Evolutionary conservation across 1,140 invertebrate species (phyloP), one percentile per base, ranked within the genome.

Genomic region (Pseudomyrmex cubaensis): DNA sequence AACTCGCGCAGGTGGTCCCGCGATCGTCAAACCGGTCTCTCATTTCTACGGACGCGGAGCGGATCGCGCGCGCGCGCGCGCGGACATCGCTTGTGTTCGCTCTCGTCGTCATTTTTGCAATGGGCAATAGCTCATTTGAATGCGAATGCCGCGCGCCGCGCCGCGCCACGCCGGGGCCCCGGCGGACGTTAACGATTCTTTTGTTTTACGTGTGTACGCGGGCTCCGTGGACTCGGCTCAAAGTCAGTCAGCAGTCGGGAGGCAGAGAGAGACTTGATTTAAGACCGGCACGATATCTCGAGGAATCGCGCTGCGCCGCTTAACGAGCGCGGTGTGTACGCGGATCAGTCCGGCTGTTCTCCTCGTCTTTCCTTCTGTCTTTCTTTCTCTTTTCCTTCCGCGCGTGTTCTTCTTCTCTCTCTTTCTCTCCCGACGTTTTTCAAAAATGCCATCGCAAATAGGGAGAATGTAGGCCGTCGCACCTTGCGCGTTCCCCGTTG

Each of bases 141-240:
- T 93, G 92, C 91, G 76, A 78, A 78, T 78, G 82, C 88, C 88
- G 91, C 69, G 78, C 89, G 90, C 61, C 80, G 89, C 91, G 85
- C 66, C 78, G 75, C 52, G 20, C 17, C 67, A 46, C 48, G 73
- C 87, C 83, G 57, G 54, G 13, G 15, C 5, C 20, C 52, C 82
- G 85, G 87, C 73, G 88, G 91, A 92, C 90, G 92, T 93, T 93
- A 93, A 93, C 92, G 92, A 93, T 93, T 93, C 92, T 93, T 93
- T 93, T 93, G 92, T 93, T 93, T 92, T 92, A 92, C 90, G 91
- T 92, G 92, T 92, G 88, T 87, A 90, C 90, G 89, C 84, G 89
- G 35, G 5, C 35, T 76, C 90, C 90, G 87, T 85, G 90, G 90
- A 87, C 83, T 88, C 85, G 83, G 90, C 91, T 92, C 91, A 93